A percentile compares a stretch with the other conserved stretches of the same genome.
Evolutionary conservation across 2,797 vertebrate species (phyloP).

Genomic region (Coregonus ussuriensis): DNA sequence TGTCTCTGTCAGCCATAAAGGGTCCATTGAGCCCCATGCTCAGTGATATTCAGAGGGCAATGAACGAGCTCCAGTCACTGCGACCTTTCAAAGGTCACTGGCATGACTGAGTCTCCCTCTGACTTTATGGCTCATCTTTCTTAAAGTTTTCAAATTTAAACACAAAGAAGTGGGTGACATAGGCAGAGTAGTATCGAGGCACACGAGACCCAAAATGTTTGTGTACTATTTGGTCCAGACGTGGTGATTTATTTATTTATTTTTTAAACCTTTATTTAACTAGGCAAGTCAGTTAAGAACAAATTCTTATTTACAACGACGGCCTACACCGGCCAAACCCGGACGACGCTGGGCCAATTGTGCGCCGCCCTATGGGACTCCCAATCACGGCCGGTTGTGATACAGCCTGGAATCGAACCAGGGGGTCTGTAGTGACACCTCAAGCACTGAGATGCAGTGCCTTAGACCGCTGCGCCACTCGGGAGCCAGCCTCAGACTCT

Average conservation of each 20-base stretch:
- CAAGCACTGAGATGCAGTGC: no score
- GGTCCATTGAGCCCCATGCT: constrained; percentile 50
- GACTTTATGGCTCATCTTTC: neutral
- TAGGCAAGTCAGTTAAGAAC: no score
- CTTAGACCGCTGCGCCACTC: no score
- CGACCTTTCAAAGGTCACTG: constrained; percentile 46
- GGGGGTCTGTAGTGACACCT: no score
- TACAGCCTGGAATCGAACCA: no score
- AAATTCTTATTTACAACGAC: no score
- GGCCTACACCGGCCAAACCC: no score
- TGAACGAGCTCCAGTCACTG: constrained; percentile 22
- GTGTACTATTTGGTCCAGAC: neutral
- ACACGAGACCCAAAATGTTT: neutral
- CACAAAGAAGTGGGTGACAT: neutral
- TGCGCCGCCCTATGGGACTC: no score
- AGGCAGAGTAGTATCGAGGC: neutral
- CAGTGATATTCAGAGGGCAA: constrained; percentile 54
- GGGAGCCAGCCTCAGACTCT: neutral
- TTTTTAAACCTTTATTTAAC: no score
- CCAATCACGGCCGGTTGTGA: no score
- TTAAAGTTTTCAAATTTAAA: neutral
- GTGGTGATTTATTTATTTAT: neutral
- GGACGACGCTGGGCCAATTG: no score
- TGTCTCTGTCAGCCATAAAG: constrained; percentile 45
- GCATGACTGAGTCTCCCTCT: neutral